Percentiles rank a stretch among this genome's conserved stretches.
Evolutionary conservation across 2,113 vertebrate genomes (phyloP).

Genomic region (Halcyon malimbica): DNA sequence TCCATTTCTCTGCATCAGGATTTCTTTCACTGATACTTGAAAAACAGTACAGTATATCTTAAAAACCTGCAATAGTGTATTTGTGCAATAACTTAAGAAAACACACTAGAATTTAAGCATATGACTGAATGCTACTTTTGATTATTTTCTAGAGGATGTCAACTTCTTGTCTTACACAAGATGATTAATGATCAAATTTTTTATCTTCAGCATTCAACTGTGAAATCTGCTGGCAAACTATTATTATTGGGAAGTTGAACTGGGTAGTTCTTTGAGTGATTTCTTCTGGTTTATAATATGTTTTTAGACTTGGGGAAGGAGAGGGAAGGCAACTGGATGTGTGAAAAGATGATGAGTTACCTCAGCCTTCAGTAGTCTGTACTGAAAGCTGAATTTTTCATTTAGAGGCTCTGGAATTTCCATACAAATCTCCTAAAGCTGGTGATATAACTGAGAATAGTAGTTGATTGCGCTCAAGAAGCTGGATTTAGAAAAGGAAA

Average conservation of each 20-base stretch:
- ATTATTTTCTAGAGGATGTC: background rate
- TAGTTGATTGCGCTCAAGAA: background rate
- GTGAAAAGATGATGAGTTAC: background rate
- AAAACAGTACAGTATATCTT: background rate
- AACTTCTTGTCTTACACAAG: background rate
- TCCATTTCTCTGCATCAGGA: background rate
- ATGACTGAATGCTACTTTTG: background rate
- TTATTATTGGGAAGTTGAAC: background rate
- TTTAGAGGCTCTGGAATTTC: background rate
- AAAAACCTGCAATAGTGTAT: background rate
- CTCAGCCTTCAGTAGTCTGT: background rate
- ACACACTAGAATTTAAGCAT: background rate
- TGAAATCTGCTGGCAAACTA: background rate
- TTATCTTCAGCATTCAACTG: background rate
- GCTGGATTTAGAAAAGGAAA: conserved; percentile 28
- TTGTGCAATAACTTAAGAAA: background rate
- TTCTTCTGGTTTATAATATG: background rate
- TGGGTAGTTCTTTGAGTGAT: background rate
- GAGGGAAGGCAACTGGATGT: background rate
- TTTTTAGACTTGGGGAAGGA: background rate
- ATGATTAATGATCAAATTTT: background rate
- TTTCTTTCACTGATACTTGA: background rate
- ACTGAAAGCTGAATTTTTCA: background rate
- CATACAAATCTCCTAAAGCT: background rate
- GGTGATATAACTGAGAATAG: background rate